Conservation (phyloP, 2,797 vertebrate species). For the Macrochelys suwanniensis region DNA sequence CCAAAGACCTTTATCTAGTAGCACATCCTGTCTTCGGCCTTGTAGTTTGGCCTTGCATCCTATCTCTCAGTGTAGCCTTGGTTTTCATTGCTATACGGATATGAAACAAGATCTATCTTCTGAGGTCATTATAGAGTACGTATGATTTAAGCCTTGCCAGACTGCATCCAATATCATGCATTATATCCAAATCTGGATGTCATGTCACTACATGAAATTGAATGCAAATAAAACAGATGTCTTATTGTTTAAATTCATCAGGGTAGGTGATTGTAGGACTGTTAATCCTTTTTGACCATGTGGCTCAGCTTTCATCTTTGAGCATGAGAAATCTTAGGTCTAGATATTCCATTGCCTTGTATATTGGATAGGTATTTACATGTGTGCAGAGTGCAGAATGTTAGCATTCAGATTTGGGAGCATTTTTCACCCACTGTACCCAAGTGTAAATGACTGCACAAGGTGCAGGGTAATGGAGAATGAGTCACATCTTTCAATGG, state of each 20-base stretch:
- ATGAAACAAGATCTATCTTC: neutral
- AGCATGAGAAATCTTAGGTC: neutral
- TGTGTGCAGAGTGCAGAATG: neutral
- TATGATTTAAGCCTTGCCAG: rapidly evolving
- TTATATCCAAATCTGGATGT: neutral
- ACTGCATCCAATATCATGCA: neutral
- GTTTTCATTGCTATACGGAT: neutral
- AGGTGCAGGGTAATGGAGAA: neutral
- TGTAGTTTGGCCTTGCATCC: neutral
- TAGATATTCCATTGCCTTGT: neutral
- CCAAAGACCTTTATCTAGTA: neutral
- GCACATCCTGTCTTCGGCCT: neutral
- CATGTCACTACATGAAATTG: neutral
- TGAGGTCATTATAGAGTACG: neutral
- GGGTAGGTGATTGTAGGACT: conserved; percentile 1
- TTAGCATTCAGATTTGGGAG: neutral
- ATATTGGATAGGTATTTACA: neutral
- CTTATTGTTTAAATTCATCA: conserved; percentile 15
- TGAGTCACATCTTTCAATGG: neutral
- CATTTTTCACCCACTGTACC: neutral
- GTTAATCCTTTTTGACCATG: neutral
- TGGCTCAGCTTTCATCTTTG: conserved; percentile 15
- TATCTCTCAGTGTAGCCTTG: neutral
- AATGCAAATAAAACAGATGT: conserved; percentile 4
- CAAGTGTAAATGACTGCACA: neutral